These are phyloP conservation scores for Dorcus parallelipipedus DNA, from an alignment of 2,888 invertebrate species.

Conservation along the genomic window DNA sequence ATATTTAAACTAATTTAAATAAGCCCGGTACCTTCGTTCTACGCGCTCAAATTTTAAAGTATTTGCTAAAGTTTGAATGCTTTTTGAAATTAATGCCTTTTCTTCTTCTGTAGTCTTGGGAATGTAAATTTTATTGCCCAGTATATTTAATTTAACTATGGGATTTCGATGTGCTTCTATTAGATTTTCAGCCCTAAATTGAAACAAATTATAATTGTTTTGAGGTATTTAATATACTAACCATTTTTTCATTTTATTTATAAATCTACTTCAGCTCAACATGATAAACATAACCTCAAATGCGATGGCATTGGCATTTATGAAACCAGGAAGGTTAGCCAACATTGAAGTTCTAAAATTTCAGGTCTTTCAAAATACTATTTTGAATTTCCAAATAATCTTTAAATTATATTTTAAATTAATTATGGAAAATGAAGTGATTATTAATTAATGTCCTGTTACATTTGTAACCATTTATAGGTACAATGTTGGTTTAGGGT, in stretches of 20 bases:
- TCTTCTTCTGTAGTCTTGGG: slow-evolving; percentile 21
- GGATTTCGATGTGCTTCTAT: slow-evolving; percentile 39
- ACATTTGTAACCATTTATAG: no score
- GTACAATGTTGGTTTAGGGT: no score
- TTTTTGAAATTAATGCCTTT: slow-evolving; percentile 20
- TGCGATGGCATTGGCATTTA: no score
- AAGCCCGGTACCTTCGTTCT: slow-evolving; percentile 34
- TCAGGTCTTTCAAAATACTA: no score
- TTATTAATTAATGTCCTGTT: no score
- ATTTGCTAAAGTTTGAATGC: slow-evolving; percentile 26
- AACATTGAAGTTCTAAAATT: no score
- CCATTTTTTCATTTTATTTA: slow-evolving; percentile 13
- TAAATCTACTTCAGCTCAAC: no score
- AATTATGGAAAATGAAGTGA: no score
- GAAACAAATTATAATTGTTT: slow-evolving; percentile 2
- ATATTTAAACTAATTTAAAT: slow-evolving; percentile 1
- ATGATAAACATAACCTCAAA: no score
- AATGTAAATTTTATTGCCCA: slow-evolving; percentile 34
- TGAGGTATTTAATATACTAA: slow-evolving; percentile 8
- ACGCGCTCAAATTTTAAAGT: slow-evolving; percentile 32
- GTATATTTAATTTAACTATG: slow-evolving; percentile 31
- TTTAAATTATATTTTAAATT: no score
- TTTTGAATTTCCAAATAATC: no score
- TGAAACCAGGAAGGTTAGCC: no score
- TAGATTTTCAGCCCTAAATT: slow-evolving; percentile 35